Percentiles rank a stretch among this genome's conserved stretches.
These are phyloP conservation scores for Pinctada fucata DNA, from an alignment of 2,888 invertebrate genomes.

Conservation along the genomic window DNA sequence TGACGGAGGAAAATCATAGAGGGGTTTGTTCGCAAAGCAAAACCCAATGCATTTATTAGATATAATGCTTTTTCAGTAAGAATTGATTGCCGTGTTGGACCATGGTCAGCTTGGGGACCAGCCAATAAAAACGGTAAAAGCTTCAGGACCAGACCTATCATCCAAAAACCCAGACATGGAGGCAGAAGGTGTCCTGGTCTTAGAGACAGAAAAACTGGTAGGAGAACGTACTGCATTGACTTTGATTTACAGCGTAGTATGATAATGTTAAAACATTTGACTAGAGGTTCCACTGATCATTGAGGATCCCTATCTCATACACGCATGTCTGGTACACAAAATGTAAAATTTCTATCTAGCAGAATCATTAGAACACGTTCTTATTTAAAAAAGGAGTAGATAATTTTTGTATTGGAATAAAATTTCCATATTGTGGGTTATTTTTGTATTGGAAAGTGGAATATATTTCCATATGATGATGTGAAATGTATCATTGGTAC, in stretches of 20 bases:
- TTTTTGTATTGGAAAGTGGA: too few relatives aligned
- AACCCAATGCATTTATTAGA: too few relatives aligned
- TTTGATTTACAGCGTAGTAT: not conserved
- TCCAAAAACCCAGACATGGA: slow-evolving; percentile 13
- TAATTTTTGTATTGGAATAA: too few relatives aligned
- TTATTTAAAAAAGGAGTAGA: too few relatives aligned
- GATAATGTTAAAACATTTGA: not conserved
- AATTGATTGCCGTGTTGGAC: slow-evolving; percentile 3
- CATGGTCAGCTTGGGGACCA: slow-evolving; percentile 15
- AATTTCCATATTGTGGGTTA: too few relatives aligned
- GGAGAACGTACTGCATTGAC: not conserved
- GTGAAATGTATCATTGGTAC: too few relatives aligned
- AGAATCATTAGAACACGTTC: too few relatives aligned
- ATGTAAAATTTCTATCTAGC: too few relatives aligned
- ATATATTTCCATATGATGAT: too few relatives aligned
- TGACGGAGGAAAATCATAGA: too few relatives aligned
- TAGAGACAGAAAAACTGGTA: slow-evolving; percentile 7
- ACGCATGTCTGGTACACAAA: too few relatives aligned
- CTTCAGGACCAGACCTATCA: slow-evolving; percentile 3
- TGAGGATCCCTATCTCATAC: slow-evolving; percentile 1
- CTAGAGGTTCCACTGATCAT: slow-evolving; percentile 2
- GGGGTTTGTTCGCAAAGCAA: too few relatives aligned
- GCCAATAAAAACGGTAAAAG: slow-evolving; percentile 1
- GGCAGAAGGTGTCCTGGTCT: slow-evolving; percentile 18
- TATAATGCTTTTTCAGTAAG: not conserved